Conservation (phyloP, 2,113 vertebrate species). For the Panthera leo region DNA sequence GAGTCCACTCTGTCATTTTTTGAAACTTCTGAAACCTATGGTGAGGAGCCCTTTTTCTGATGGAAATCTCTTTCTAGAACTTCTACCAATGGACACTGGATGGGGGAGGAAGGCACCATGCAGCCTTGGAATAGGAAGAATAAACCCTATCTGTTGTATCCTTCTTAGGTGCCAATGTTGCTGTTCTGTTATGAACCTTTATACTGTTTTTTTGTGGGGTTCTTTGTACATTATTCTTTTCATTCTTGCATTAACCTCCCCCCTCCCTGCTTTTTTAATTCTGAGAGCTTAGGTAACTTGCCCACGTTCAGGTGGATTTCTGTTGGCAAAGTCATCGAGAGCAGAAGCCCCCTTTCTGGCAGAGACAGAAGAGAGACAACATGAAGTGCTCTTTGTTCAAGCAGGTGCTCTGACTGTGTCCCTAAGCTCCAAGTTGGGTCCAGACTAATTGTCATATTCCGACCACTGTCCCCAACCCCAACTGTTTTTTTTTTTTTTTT, state of each 20-base stretch:
- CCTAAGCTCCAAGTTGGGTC: background rate
- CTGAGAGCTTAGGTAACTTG: background rate
- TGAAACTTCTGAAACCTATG: background rate
- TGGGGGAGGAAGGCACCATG: background rate
- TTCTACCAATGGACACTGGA: background rate
- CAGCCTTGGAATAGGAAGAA: background rate
- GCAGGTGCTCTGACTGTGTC: background rate
- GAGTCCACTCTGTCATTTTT: background rate
- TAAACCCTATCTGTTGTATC: background rate
- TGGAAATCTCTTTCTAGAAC: background rate
- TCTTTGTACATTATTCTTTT: background rate
- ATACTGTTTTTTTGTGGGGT: background rate
- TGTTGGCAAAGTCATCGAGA: background rate
- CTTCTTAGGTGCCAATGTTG: background rate
- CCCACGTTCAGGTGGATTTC: background rate
- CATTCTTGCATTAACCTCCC: background rate
- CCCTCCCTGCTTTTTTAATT: rapidly evolving
- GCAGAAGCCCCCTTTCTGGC: background rate
- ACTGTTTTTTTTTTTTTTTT: background rate
- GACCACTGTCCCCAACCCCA: rapidly evolving
- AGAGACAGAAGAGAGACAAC: background rate
- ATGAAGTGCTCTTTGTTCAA: background rate
- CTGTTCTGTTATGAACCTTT: background rate
- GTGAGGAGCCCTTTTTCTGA: background rate
- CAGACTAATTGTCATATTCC: background rate